Base-by-base conservation (phyloP, 2,888 invertebrate species). In the Limnephilus lunatus region DNA sequence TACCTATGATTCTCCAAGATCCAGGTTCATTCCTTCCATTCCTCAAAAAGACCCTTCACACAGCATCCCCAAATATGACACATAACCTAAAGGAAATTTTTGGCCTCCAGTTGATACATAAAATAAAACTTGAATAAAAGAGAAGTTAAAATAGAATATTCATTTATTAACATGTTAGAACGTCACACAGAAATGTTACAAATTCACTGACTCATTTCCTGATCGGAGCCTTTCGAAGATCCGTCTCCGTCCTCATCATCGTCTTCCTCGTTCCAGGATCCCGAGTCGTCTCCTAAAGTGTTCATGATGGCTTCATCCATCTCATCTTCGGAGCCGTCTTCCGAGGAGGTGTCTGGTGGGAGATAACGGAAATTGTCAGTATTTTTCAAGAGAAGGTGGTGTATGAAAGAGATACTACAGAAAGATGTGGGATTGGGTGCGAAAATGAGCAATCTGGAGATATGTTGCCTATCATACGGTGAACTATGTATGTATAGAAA, bases 321-420 rank as follows among this genome's bases (percentile, higher is more conserved):
- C 25, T 94, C 94, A 14, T 95, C 95, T 0, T 95, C 94, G 14
- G 95, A 94, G 25, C 95, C 95, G 3, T 95, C 95, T 25, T 96
- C 96, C 19, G 96, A 95, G 53, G 96, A 95, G 3, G 96, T 94
- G 81, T 96, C 96, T 96, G 94, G 12, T 68, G 68, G n/a, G 7
- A n/a, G 68, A n/a, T 7, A 68, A 68, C 2, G 9, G 68, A 68
- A n/a, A 68, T 25, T 25, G 68, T 68, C 68, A 68, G 25, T 25
- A 25, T n/a, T 68, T n/a, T n/a, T 19, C 7, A 19, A 19, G 68
- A 68, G 68, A 68, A 15, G 14, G 48, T 15, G 48, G 14, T 15
- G 12, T 44, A 12, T 44, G 44, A 44, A 44, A 44, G 44, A 44
- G 44, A 44, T 12, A 44, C 12, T 44, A 44, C 44, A 44, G 44